These are phyloP conservation scores for Sycobia sp. DNA, from an alignment of 1,140 invertebrate species.

Conservation along the genomic window DNA sequence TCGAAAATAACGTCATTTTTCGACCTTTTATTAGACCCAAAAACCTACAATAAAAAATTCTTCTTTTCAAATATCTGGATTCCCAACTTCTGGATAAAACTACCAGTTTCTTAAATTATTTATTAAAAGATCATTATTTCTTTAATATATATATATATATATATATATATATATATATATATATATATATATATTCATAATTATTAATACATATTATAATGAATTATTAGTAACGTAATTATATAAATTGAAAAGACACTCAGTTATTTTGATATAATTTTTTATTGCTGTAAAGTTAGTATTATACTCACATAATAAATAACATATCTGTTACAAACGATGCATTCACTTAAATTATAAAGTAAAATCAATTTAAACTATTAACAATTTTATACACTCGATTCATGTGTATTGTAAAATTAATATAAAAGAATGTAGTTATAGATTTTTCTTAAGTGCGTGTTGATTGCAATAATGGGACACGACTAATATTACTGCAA, in stretches of 20 bases:
- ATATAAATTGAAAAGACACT: too few species aligned
- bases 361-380: slow-evolving; percentile 31
- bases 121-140: too few species aligned
- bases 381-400: slow-evolving; percentile 35
- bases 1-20: too few species aligned
- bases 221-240: too few species aligned
- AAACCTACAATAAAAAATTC: too few species aligned
- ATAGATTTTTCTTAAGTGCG: slow-evolving; percentile 7
- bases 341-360: slow-evolving; percentile 28
- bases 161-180: too few species aligned
- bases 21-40: too few species aligned
- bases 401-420: slow-evolving; percentile 23
- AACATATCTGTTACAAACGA: slow-evolving; percentile 35
- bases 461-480: slow-evolving; percentile 14
- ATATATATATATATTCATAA: neutral
- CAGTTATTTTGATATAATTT: slow-evolving; percentile 34
- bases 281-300: slow-evolving; percentile 38
- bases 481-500: slow-evolving; percentile 7
- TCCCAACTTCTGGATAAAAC: too few species aligned
- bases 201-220: neutral
- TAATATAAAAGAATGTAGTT: slow-evolving; percentile 23
- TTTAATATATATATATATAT: too few species aligned
- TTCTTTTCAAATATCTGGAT: too few species aligned
- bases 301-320: slow-evolving; percentile 37
- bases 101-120: too few species aligned